phyloP scores from a whole-genome alignment of 2,888 invertebrate species.

The Carabus problematicus region DNA sequence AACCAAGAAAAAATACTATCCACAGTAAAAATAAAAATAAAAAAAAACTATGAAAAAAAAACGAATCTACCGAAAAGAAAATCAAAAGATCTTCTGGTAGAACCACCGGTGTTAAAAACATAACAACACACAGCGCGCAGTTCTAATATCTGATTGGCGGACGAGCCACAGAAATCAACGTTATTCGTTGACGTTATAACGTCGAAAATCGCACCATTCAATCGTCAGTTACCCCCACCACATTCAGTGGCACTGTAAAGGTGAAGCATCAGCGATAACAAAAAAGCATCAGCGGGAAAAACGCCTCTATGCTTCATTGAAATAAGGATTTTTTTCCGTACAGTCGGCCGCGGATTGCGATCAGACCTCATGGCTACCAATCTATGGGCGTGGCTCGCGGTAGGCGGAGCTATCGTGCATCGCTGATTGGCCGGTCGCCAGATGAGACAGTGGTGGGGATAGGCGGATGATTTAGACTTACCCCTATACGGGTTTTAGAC shows the following conservation, averaged over 20 bases:
- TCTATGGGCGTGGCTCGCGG: slow-evolving; percentile 52
- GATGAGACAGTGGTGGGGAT: slow-evolving; percentile 52
- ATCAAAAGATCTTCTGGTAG: slow-evolving; percentile 29
- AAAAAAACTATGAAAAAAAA: slow-evolving; percentile 4
- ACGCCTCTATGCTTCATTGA: slow-evolving; percentile 20
- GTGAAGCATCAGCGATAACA: slow-evolving; percentile 43
- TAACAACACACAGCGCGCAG: not conserved
- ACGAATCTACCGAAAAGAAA: slow-evolving; percentile 16
- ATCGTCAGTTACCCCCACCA: not conserved
- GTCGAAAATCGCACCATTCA: slow-evolving; percentile 12
- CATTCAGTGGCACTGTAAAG: slow-evolving; percentile 35
- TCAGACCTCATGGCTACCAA: slow-evolving; percentile 61
- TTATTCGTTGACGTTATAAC: slow-evolving; percentile 9
- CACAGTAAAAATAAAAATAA: not conserved
- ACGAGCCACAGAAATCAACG: slow-evolving; percentile 2
- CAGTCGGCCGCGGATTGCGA: slow-evolving; percentile 38
- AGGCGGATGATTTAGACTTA: slow-evolving; percentile 4
- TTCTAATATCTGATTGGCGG: slow-evolving; percentile 28
- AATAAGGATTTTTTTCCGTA: slow-evolving; percentile 39
- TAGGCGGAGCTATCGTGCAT: slow-evolving; percentile 49
- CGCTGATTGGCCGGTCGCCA: slow-evolving; percentile 50
- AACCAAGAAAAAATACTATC: not conserved
- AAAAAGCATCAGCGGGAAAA: slow-evolving; percentile 44
- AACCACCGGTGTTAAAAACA: slow-evolving; percentile 8
- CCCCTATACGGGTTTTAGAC: slow-evolving; percentile 39